Conservation (phyloP, 2,888 invertebrate species). For the Epinotia ramella region DNA sequence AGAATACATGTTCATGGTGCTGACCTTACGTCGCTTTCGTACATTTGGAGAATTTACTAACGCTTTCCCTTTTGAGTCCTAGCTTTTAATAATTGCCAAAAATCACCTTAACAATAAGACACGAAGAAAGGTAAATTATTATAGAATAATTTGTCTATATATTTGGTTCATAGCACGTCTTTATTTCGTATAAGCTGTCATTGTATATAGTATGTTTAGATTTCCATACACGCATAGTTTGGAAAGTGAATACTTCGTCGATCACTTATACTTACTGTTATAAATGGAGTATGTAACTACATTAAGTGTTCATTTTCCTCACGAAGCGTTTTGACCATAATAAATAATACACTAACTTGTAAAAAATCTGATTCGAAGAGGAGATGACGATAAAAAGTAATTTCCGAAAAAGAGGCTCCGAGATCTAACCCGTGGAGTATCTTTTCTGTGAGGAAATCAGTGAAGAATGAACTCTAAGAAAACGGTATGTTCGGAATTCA, state of each 20-base stretch:
- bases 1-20: too few species aligned
- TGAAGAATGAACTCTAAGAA: too few species aligned
- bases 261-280: too few species aligned
- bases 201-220: conserved; percentile 39
- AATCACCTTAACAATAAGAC: not conserved
- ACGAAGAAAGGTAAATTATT: not conserved
- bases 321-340: conserved; percentile 11
- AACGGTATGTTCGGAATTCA: too few species aligned
- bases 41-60: too few species aligned
- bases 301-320: not conserved
- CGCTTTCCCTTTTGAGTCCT: too few species aligned
- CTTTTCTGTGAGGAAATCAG: too few species aligned
- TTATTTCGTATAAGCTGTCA: conserved; percentile 21
- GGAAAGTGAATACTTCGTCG: not conserved
- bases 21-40: too few species aligned
- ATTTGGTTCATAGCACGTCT: conserved; percentile 36
- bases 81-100: not conserved
- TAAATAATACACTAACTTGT: not conserved
- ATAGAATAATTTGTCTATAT: not conserved
- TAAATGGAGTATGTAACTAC: too few species aligned
- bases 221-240: conserved; percentile 5
- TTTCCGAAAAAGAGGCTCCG: too few species aligned
- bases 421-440: too few species aligned
- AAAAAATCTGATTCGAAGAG: not conserved
- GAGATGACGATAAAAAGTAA: too few species aligned